These are phyloP conservation scores for Cryptomyrus ogoouensis DNA, from an alignment of 2,113 vertebrate species.

Conservation along the genomic window DNA sequence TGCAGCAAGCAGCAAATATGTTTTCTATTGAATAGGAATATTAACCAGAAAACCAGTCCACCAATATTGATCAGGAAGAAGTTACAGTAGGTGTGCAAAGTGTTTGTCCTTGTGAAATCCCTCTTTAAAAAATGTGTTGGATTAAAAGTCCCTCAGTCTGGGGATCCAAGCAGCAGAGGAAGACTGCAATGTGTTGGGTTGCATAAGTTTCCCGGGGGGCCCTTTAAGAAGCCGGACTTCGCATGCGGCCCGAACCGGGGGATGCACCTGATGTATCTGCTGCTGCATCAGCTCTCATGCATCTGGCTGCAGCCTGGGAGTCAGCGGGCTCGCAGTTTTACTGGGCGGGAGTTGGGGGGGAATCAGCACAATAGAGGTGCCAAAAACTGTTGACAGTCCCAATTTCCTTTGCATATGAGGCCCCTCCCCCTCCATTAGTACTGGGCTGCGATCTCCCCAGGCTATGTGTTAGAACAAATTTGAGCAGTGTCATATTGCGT, in stretches of 20 bases:
- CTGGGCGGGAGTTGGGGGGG: not conserved
- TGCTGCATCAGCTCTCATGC: not conserved
- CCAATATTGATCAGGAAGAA: not conserved
- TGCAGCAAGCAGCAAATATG: not conserved
- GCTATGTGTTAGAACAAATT: constrained; percentile 61
- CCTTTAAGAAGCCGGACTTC: not conserved
- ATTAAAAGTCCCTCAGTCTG: not conserved
- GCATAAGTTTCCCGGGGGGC: not conserved
- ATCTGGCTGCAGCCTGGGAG: not conserved
- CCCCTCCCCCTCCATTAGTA: constrained; percentile 59
- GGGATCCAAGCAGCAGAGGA: not conserved
- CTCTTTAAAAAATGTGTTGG: not conserved
- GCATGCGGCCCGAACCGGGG: not conserved
- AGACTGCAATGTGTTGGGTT: not conserved
- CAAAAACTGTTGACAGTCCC: constrained; percentile 58
- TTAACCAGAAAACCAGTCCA: not conserved
- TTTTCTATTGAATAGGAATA: not conserved
- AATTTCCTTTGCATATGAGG: constrained; percentile 53
- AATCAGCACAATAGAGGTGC: constrained; percentile 34
- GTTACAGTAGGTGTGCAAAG: not conserved
- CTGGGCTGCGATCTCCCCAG: constrained; percentile 50
- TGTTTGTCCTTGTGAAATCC: not conserved
- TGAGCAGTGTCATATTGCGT: constrained; percentile 59
- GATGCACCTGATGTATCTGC: not conserved
- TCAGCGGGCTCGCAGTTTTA: not conserved